Evolutionary conservation across 2,113 vertebrate species (phyloP).

Genomic region (Silurus glanis): DNA sequence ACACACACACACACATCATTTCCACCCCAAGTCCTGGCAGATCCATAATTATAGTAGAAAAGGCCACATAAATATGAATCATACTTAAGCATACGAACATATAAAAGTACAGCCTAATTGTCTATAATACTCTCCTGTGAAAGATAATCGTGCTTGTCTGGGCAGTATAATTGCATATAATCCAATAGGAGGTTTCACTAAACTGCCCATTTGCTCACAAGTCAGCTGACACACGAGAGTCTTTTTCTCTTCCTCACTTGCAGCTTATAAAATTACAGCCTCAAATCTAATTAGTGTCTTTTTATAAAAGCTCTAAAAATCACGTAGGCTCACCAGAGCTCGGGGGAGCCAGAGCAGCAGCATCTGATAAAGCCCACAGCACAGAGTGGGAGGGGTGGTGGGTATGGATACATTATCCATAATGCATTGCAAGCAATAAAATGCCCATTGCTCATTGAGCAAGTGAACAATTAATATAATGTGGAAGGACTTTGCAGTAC

Average conservation of each 20-base stretch:
- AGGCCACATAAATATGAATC: conserved; percentile 28
- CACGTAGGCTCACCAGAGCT: conserved; percentile 42
- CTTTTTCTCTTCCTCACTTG: conserved; percentile 28
- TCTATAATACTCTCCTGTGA: conserved; percentile 42
- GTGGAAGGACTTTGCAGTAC: not conserved
- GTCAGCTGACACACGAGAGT: conserved; percentile 39
- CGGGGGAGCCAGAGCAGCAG: conserved; percentile 45
- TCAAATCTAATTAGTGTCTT: conserved; percentile 69
- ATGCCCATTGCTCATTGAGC: not conserved
- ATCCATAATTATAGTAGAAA: conserved; percentile 28
- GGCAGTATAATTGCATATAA: conserved; percentile 38
- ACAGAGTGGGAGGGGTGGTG: too few species aligned
- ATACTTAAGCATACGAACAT: conserved; percentile 17
- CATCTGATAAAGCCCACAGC: conserved; percentile 17
- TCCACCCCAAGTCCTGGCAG: not conserved
- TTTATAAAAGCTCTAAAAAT: conserved; percentile 64
- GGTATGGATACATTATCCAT: not conserved
- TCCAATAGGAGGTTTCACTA: conserved; percentile 39
- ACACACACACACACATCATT: not conserved
- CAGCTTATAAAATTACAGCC: conserved; percentile 60
- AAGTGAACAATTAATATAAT: not conserved
- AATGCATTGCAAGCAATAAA: not conserved
- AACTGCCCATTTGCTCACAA: conserved; percentile 35
- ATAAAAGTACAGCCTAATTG: conserved; percentile 33
- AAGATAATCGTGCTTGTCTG: conserved; percentile 33